Evolutionary conservation across 2,113 vertebrate species (phyloP).

Genomic region (Corythaeola cristata): DNA sequence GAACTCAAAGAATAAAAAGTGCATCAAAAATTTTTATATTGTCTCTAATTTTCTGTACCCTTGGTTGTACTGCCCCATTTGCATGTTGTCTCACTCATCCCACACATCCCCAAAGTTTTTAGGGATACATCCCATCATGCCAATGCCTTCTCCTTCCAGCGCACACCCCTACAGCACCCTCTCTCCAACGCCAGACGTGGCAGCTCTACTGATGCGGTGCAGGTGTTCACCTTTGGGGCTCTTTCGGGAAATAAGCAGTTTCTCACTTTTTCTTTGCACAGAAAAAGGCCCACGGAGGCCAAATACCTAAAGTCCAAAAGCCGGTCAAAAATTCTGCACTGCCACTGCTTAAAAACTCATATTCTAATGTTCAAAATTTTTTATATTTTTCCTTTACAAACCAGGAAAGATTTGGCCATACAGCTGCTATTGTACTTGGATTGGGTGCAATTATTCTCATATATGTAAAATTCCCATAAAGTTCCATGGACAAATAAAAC

Average conservation of each 20-base stretch:
- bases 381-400: neutral
- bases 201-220: accelerated
- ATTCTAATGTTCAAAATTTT: neutral
- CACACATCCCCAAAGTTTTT: neutral
- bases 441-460: neutral
- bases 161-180: neutral
- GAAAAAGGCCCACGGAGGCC: neutral
- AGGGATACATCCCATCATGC: neutral
- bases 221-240: neutral
- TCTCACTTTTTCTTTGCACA: neutral
- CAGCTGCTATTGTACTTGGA: neutral
- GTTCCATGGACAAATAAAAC: neutral
- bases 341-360: neutral
- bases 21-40: neutral
- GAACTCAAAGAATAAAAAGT: neutral
- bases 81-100: neutral
- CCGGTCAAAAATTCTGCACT: neutral
- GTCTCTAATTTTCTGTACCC: neutral
- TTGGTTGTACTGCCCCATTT: no score
- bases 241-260: neutral
- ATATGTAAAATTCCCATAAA: neutral
- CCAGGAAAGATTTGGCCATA: neutral
- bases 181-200: neutral
- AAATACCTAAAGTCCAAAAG: neutral
- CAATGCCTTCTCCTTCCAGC: neutral